Conservation (phyloP, 2,888 invertebrate genomes). For the Clanis bilineata region DNA sequence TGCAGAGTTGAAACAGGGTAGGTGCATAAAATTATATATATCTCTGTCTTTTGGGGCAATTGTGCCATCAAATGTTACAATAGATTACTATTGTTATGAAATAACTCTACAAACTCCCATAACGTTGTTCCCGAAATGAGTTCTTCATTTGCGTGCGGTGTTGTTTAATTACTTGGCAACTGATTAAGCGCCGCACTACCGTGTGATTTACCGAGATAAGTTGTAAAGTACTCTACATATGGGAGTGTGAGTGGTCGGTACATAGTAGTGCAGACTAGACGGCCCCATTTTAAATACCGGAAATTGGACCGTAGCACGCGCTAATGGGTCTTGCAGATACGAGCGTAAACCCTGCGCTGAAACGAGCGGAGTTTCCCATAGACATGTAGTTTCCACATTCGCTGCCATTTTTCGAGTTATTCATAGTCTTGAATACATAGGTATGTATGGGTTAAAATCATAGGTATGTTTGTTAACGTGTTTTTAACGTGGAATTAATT, state of each 20-base stretch:
- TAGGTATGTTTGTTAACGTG: no score
- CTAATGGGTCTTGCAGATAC: conserved; percentile 1
- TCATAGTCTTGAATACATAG: no score
- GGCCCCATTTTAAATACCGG: conserved; percentile 12
- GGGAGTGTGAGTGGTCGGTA: not conserved
- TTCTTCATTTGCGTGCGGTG: not conserved
- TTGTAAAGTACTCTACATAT: not conserved
- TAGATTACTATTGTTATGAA: not conserved
- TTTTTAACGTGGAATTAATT: no score
- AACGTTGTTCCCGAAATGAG: not conserved
- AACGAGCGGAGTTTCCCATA: not conserved
- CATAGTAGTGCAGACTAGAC: no score
- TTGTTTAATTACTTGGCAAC: not conserved
- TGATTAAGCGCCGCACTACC: not conserved
- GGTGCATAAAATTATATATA: no score
- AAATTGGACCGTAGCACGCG: conserved; percentile 16
- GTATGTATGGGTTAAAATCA: no score
- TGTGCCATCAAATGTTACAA: no score
- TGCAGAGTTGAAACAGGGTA: no score
- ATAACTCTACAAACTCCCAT: not conserved
- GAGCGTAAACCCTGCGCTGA: not conserved
- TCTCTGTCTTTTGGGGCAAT: no score
- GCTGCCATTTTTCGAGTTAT: no score
- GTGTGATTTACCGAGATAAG: not conserved
- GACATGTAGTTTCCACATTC: no score